Evolutionary conservation across 1,140 invertebrate genomes (phyloP), one percentile per base, ranked within the genome.

Genomic region (Euglossa dilemma): DNA sequence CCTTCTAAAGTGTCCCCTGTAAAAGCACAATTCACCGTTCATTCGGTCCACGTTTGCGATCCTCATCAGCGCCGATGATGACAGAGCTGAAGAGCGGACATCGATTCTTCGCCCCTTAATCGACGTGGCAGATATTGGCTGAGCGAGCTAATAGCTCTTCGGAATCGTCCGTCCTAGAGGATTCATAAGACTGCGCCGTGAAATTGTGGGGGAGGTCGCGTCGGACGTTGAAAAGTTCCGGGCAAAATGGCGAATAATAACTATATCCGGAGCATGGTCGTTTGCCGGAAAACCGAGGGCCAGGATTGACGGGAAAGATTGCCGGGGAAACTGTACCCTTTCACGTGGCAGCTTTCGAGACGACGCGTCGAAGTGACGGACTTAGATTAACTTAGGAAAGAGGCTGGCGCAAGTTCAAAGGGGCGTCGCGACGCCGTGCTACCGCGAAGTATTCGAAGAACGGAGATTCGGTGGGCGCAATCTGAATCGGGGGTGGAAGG

Each of bases 401-500:
- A 59, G 59, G 66, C 70, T 71, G 64, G 25, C 43, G 47, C 82
- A 89, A 89, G 76, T 83, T 89, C 88, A 85, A 84, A 85, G 82
- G 76, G 81, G 78, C 69, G 80, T 85, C 63, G 52, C 76, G 83
- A 72, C 77, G 85, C 52, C 54, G 52, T 56, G 84, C 36, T 80
- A 83, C 86, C 86, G 43, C 72, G 72, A 89, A 89, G 87, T 89
- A 89, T 89, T 89, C 88, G 87, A 89, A 87, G 87, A 89, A 89
- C 88, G 87, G 80, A 77, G 75, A 89, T 86, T 85, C 85, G 64
- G 59, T 78, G 81, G 78, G 50, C 70, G 87, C 83, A 89, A 89
- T 87, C 82, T 85, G 85, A 89, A 89, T 89, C 64, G 73, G 43
- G 63, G 23, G 72, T 36, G 36, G 36, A 36, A 57, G 28, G 12